Evolutionary conservation across 2,797 vertebrate genomes (phyloP).

Genomic region (Limosa lapponica): DNA sequence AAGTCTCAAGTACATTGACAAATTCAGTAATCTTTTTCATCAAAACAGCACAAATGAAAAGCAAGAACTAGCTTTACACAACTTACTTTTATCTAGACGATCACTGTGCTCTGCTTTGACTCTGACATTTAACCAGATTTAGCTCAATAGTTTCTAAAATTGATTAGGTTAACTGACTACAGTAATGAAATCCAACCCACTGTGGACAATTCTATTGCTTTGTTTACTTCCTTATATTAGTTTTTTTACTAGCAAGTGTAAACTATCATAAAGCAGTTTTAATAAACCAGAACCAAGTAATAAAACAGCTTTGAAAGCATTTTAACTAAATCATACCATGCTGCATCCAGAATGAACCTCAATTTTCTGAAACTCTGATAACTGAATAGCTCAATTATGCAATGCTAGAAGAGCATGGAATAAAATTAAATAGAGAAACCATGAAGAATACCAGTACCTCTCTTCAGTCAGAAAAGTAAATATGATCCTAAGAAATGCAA

Average conservation of each 20-base stretch:
- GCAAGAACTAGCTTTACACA: neutral
- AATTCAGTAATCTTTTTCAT: neutral
- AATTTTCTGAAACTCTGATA: neutral
- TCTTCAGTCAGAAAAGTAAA: neutral
- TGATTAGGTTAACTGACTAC: neutral
- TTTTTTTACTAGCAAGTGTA: neutral
- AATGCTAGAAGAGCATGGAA: neutral
- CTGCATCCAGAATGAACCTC: neutral
- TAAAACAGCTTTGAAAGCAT: neutral
- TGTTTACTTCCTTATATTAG: neutral
- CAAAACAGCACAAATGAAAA: neutral
- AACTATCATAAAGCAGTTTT: neutral
- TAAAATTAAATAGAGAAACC: neutral
- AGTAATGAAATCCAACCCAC: neutral
- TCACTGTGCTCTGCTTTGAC: neutral
- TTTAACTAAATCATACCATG: neutral
- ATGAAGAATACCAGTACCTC: neutral
- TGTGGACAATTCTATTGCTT: neutral
- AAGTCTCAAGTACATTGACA: neutral
- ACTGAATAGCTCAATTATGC: neutral
- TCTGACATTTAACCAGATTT: neutral
- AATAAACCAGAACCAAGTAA: neutral
- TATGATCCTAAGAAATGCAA: neutral
- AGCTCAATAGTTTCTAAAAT: neutral
- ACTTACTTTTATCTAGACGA: neutral